Percentiles rank a stretch among this genome's conserved stretches.
Conservation (phyloP, 2,797 vertebrate genomes). For the Onychomys leucogaster region DNA sequence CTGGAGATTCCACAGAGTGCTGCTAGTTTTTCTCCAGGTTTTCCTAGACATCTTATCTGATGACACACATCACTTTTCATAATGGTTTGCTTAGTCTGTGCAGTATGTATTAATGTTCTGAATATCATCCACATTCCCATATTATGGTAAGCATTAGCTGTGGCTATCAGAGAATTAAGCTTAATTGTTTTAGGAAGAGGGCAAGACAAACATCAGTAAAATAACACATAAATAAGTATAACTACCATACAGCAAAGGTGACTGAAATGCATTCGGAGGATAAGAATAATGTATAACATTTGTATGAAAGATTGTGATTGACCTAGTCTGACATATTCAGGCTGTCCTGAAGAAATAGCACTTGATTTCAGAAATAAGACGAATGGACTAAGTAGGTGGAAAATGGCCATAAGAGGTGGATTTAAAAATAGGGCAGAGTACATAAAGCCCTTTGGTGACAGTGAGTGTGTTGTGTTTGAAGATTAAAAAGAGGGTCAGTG, state of each 20-base stretch:
- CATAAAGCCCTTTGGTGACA: not conserved
- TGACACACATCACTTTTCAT: not conserved
- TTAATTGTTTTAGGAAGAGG: not conserved
- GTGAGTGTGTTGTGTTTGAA: conserved; percentile 2
- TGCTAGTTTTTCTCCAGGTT: not conserved
- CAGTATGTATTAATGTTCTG: not conserved
- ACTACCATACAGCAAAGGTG: not conserved
- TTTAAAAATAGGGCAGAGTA: not conserved
- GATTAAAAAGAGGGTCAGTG: not conserved
- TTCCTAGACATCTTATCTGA: not conserved
- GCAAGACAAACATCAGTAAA: not conserved
- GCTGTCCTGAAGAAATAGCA: not conserved
- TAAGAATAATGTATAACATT: not conserved
- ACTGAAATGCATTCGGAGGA: not conserved
- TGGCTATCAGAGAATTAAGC: not conserved
- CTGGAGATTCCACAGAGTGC: not conserved
- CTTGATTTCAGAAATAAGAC: conserved; percentile 9
- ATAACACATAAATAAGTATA: not conserved
- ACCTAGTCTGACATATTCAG: not conserved
- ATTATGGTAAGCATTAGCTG: not conserved
- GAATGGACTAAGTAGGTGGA: not conserved
- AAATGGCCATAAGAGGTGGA: not conserved
- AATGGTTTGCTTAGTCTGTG: not conserved
- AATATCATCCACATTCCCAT: not conserved
- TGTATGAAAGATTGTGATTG: not conserved